phyloP scores from a whole-genome alignment of 2,797 vertebrate genomes.

The Dryobates pubescens region DNA sequence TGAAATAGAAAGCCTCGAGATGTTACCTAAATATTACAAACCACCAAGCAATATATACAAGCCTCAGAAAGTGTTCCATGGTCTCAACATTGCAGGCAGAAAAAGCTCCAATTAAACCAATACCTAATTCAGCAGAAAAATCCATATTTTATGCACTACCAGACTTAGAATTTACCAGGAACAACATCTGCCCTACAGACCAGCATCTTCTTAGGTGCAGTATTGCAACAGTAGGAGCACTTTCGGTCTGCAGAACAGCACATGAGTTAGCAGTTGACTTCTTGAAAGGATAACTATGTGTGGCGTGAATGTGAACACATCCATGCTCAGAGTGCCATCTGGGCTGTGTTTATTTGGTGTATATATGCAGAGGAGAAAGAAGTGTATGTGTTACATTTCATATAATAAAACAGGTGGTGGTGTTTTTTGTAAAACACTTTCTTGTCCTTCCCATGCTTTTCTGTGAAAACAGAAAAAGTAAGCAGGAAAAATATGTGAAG shows the following conservation, averaged over 20 bases:
- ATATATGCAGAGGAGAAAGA: constrained; percentile 29
- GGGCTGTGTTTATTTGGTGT: constrained; percentile 57
- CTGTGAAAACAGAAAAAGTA: constrained; percentile 28
- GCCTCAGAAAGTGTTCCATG: constrained; percentile 26
- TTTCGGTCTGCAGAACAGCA: constrained; percentile 16
- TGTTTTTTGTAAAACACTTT: constrained; percentile 44
- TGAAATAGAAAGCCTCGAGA: constrained; percentile 59
- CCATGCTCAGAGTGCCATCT: constrained; percentile 51
- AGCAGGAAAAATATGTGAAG: constrained; percentile 44
- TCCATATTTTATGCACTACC: not conserved
- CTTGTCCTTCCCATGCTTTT: not conserved
- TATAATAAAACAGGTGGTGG: constrained; percentile 62
- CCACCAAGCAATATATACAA: constrained; percentile 29
- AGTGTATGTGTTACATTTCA: constrained; percentile 38
- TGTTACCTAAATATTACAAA: constrained; percentile 47
- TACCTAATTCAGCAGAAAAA: constrained; percentile 44
- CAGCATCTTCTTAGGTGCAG: not conserved
- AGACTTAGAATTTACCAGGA: not conserved
- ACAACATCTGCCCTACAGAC: constrained; percentile 53
- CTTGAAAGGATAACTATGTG: constrained; percentile 61
- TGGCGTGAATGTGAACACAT: constrained; percentile 52
- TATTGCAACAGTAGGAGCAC: constrained; percentile 22
- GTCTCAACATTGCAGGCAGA: constrained; percentile 38
- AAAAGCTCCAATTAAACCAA: constrained; percentile 47
- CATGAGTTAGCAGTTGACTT: constrained; percentile 54